Evolutionary conservation across 2,113 vertebrate species (phyloP).

Genomic region (Turnix velox): DNA sequence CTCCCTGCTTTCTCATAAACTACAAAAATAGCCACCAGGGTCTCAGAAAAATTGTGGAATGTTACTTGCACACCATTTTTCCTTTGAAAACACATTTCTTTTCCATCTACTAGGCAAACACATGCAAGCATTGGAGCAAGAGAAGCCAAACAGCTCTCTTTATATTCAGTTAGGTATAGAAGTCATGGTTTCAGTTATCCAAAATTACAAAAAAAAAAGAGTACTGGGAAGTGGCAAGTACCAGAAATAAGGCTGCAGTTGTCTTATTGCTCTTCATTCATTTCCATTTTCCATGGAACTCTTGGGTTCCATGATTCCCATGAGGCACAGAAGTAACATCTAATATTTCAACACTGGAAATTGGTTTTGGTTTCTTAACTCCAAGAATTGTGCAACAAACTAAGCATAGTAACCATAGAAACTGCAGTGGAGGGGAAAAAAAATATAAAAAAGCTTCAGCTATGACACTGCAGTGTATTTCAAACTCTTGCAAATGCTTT

Average conservation of each 20-base stretch:
- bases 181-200: conserved; percentile 1
- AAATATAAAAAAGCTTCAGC: not conserved
- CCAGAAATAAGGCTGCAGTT: not conserved
- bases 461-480: not conserved
- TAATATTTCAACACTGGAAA: conserved; percentile 34
- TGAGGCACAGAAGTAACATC: not conserved
- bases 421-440: not conserved
- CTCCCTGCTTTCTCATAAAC: not conserved
- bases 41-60: not conserved
- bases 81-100: not conserved
- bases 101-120: not conserved
- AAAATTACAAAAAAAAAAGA: conserved; percentile 5
- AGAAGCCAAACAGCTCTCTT: not conserved
- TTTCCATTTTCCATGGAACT: not conserved
- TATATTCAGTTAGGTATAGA: not conserved
- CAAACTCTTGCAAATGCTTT: conserved; percentile 1
- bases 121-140: not conserved
- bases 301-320: not conserved
- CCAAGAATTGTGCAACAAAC: not conserved
- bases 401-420: conserved; percentile 22
- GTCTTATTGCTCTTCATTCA: not conserved
- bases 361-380: conserved; percentile 26
- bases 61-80: not conserved
- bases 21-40: not conserved
- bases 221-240: not conserved